A percentile compares a stretch with the other conserved stretches of the same genome.
Conservation (phyloP, 1,140 invertebrate species). For the Diplogasteroides magnus region DNA sequence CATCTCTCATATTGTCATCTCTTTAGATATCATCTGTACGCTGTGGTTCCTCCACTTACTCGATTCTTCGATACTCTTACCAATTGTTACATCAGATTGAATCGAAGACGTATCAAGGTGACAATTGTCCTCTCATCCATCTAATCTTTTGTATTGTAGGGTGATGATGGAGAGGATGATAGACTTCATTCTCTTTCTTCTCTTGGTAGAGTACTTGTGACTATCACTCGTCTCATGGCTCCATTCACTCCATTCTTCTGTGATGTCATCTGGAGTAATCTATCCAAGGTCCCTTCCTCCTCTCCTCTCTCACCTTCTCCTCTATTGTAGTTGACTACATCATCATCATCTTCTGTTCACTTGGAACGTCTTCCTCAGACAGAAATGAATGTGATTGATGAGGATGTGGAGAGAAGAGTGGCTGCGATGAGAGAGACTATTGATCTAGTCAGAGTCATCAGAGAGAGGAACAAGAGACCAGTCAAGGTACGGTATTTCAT, state of each 20-base stretch:
- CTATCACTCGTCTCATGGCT: constrained; percentile 78
- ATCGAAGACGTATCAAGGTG: constrained; percentile 76
- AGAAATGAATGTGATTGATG: constrained; percentile 70
- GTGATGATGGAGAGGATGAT: constrained; percentile 62
- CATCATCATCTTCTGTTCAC: constrained; percentile 34
- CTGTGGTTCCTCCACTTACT: constrained; percentile 82
- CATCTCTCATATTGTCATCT: not conserved
- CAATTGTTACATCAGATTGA: constrained; percentile 97
- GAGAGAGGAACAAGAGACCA: constrained; percentile 86
- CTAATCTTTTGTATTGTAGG: constrained; percentile 63
- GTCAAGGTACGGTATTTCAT: constrained; percentile 64
- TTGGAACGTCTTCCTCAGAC: constrained; percentile 40
- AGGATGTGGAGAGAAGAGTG: constrained; percentile 81
- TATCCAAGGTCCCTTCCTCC: constrained; percentile 61
- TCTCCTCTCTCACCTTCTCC: not conserved
- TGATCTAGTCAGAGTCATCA: constrained; percentile 81
- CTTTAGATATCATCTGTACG: constrained; percentile 76
- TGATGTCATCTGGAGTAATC: constrained; percentile 87
- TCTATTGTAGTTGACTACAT: not conserved
- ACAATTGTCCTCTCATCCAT: not conserved
- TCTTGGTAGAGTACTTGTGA: constrained; percentile 78
- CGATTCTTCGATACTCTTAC: constrained; percentile 95
- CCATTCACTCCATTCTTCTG: constrained; percentile 95
- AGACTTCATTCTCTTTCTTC: constrained; percentile 78
- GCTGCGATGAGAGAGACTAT: constrained; percentile 88